Conservation (phyloP, 2,797 vertebrate genomes). For the Melanotaenia maccullochi region DNA sequence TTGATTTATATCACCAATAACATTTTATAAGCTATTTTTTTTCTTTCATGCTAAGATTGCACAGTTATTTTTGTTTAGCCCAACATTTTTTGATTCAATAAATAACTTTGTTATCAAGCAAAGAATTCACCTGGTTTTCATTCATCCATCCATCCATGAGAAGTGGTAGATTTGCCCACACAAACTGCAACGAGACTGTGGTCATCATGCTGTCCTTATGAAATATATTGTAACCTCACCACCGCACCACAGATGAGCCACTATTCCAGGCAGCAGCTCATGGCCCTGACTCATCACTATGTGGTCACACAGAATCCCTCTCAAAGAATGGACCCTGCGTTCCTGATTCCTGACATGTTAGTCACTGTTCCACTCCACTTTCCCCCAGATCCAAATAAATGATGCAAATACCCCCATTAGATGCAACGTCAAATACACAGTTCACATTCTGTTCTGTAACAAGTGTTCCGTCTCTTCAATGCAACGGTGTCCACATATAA, state of each 20-base stretch:
- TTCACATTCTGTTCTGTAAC: not conserved
- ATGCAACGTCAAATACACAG: slow-evolving; percentile 26
- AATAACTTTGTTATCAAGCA: slow-evolving; percentile 75
- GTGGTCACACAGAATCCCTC: slow-evolving; percentile 70
- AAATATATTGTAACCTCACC: slow-evolving; percentile 58
- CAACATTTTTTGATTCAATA: slow-evolving; percentile 73
- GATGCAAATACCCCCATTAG: slow-evolving; percentile 30
- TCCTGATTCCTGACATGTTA: slow-evolving; percentile 58
- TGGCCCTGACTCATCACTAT: slow-evolving; percentile 73
- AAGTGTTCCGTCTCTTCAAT: not conserved
- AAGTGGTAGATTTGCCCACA: not conserved
- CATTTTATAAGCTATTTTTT: slow-evolving; percentile 67
- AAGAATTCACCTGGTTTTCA: not conserved
- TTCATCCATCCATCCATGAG: not conserved
- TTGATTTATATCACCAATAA: slow-evolving; percentile 49
- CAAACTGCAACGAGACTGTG: slow-evolving; percentile 23
- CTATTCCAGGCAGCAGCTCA: slow-evolving; percentile 73
- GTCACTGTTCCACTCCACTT: slow-evolving; percentile 25
- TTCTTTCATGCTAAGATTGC: slow-evolving; percentile 40
- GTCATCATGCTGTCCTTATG: slow-evolving; percentile 55
- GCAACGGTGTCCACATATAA: not conserved
- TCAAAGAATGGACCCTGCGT: slow-evolving; percentile 57
- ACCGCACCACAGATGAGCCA: slow-evolving; percentile 66
- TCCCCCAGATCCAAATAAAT: slow-evolving; percentile 9
- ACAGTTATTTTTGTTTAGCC: slow-evolving; percentile 68